Conservation (phyloP, 2,113 vertebrate genomes). For the Vombatus ursinus region DNA sequence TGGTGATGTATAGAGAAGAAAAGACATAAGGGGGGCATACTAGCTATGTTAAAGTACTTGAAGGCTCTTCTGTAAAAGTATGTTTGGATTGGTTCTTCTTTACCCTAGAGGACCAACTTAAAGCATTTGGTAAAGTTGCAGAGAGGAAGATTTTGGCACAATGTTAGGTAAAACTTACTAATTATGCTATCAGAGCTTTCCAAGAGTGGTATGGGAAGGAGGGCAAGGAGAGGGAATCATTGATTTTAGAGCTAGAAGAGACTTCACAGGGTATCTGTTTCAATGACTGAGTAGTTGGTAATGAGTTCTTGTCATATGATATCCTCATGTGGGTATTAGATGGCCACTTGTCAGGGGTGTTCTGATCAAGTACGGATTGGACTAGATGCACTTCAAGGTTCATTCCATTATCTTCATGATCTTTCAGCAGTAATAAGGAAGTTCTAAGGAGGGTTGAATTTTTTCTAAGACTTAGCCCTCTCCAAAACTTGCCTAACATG, state of each 20-base stretch:
- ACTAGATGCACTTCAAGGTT: not conserved
- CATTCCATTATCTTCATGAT: not conserved
- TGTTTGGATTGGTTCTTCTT: not conserved
- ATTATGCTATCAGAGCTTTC: not conserved
- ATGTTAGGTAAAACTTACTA: not conserved
- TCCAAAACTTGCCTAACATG: not conserved
- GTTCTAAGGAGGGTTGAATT: not conserved
- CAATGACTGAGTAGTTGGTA: not conserved
- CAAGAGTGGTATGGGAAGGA: not conserved
- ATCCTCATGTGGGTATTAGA: not conserved
- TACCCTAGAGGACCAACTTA: not conserved
- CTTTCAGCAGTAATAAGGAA: not conserved
- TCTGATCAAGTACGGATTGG: not conserved
- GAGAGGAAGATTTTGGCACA: not conserved
- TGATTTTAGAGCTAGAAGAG: not conserved
- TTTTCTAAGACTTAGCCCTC: not conserved
- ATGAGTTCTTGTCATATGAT: not conserved
- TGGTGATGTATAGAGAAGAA: not conserved
- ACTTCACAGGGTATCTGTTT: not conserved
- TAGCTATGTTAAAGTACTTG: not conserved
- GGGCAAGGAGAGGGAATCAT: not conserved
- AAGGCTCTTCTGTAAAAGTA: not conserved
- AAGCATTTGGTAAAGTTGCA: not conserved
- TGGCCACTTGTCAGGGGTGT: not conserved
- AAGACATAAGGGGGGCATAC: not conserved